These are phyloP conservation scores for Actinia tenebrosa DNA, from an alignment of 64 coral and sea anemone genomes.

Conservation along the genomic window DNA sequence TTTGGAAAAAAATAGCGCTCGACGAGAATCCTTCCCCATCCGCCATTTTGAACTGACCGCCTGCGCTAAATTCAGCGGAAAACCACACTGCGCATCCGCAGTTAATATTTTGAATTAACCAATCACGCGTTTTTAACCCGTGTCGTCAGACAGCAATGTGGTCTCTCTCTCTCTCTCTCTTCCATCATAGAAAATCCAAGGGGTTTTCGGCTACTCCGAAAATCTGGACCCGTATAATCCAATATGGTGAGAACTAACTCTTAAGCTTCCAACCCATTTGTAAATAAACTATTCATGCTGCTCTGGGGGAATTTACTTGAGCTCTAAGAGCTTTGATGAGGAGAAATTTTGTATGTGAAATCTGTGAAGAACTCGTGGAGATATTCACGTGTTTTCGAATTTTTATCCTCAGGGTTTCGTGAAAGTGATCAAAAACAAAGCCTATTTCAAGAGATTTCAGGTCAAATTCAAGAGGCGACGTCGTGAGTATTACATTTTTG, in stretches of 20 bases:
- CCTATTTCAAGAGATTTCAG: constrained; percentile 99
- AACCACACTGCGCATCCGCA: too few species aligned
- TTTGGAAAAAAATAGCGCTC: too few species aligned
- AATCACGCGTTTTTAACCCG: too few species aligned
- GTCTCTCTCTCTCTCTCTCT: not conserved
- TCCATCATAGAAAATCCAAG: not conserved
- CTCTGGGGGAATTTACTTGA: not conserved
- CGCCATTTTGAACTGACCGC: too few species aligned
- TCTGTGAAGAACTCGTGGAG: not conserved
- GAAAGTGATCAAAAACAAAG: constrained; percentile 99
- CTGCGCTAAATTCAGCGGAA: too few species aligned
- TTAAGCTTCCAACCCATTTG: not conserved
- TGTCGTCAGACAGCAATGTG: not conserved
- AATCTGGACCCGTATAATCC: constrained; percentile 17
- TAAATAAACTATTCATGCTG: constrained; percentile 4
- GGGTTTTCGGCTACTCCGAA: constrained; percentile 20
- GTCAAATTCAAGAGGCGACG: constrained; percentile 95
- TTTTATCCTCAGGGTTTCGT: constrained; percentile 80
- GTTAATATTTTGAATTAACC: too few species aligned
- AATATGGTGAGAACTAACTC: constrained; percentile 22
- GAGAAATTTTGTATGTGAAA: constrained; percentile 1
- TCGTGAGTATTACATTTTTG: constrained; percentile 39
- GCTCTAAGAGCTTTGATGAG: not conserved
- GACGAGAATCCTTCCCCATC: too few species aligned
- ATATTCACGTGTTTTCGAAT: constrained; percentile 35